phyloP scores from a whole-genome alignment of 2,113 vertebrate genomes.

The Ciconia maguari region DNA sequence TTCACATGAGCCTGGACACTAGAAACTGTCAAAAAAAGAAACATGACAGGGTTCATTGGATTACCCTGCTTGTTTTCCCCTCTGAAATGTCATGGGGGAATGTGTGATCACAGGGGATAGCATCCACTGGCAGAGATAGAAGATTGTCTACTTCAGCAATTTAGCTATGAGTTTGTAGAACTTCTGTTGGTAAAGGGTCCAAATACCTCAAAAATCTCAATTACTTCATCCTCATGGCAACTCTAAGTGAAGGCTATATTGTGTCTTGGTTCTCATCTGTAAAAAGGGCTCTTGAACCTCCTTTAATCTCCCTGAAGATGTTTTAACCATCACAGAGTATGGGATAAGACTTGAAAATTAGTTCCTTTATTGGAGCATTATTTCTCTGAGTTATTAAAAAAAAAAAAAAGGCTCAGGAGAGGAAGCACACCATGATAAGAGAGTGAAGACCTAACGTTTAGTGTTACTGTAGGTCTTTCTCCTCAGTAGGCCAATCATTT shows the following conservation, averaged over 20 bases:
- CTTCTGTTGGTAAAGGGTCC: background rate
- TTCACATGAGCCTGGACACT: background rate
- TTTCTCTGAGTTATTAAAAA: background rate
- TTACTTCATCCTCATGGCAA: background rate
- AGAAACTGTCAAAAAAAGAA: background rate
- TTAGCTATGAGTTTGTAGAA: background rate
- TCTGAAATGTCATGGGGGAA: background rate
- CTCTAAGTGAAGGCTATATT: background rate
- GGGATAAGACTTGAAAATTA: background rate
- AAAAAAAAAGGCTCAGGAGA: background rate
- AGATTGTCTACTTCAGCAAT: background rate
- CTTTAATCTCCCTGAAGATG: background rate
- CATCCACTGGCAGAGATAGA: background rate
- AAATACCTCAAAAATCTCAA: background rate
- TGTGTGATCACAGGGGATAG: background rate
- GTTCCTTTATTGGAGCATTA: background rate
- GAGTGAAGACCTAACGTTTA: background rate
- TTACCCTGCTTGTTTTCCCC: background rate
- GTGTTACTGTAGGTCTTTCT: background rate
- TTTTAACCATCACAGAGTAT: background rate
- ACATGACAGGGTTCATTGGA: background rate
- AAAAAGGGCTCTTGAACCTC: background rate
- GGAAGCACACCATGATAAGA: background rate
- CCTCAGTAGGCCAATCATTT: background rate
- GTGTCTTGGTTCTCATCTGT: background rate